Conservation (phyloP, 1,140 invertebrate species). For the Caenorhabditis brenneri region DNA sequence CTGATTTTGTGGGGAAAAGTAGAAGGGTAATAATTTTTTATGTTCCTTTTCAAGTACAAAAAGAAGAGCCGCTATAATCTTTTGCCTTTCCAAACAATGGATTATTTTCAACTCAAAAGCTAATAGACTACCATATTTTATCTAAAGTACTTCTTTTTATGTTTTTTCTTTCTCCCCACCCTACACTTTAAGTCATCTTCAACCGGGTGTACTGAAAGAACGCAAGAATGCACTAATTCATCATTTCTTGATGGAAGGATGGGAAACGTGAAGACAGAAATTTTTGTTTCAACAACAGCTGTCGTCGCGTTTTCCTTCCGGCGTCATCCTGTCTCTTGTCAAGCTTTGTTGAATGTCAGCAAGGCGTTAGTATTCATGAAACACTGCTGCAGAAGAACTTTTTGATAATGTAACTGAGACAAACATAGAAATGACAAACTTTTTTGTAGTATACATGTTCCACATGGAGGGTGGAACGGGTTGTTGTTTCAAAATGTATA, state of each 20-base stretch:
- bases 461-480: background rate
- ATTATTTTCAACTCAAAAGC: background rate
- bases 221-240: conserved; percentile 40
- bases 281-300: conserved; percentile 36
- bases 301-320: background rate
- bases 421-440: background rate
- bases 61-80: no score
- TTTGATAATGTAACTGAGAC: background rate
- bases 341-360: conserved; percentile 23
- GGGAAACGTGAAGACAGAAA: conserved; percentile 34
- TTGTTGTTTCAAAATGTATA: no score
- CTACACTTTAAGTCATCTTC: background rate
- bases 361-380: conserved; percentile 39
- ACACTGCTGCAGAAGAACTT: background rate
- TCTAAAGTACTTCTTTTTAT: conserved; percentile 8
- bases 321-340: conserved; percentile 12
- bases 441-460: background rate
- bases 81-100: background rate
- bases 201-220: background rate
- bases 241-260: conserved; percentile 28
- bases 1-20: background rate
- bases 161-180: background rate
- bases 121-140: conserved; percentile 26
- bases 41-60: no score
- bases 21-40: background rate